phyloP scores from a whole-genome alignment of 2,888 invertebrate genomes.

The Tillus elongatus region DNA sequence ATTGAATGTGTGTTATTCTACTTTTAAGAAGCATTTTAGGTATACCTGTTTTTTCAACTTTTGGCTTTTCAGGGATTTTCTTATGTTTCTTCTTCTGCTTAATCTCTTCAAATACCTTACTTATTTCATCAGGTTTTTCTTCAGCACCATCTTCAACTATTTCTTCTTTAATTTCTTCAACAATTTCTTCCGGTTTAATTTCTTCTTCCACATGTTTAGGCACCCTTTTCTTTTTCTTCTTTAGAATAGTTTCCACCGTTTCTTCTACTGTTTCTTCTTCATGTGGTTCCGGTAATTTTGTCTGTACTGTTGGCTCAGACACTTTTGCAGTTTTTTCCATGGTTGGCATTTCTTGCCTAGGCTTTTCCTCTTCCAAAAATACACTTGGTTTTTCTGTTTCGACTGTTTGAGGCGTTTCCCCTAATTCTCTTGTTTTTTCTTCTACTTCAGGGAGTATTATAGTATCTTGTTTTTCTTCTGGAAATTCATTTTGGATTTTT shows the following conservation, averaged over 20 bases:
- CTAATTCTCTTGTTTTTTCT: slow-evolving; percentile 17
- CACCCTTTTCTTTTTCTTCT: too few species aligned
- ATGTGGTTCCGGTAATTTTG: slow-evolving; percentile 21
- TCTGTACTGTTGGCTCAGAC: too few species aligned
- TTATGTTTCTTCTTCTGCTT: slow-evolving; percentile 31
- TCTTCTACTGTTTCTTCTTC: slow-evolving; percentile 26
- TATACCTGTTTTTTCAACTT: slow-evolving; percentile 39
- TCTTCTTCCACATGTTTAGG: slow-evolving; percentile 26
- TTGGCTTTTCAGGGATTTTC: slow-evolving; percentile 28
- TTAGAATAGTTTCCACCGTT: too few species aligned
- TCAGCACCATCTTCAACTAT: too few species aligned
- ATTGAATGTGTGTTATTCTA: slow-evolving; percentile 50
- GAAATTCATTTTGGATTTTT: too few species aligned
- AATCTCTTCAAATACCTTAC: slow-evolving; percentile 27
- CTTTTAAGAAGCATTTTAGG: slow-evolving; percentile 64
- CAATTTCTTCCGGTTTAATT: slow-evolving; percentile 21
- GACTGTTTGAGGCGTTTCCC: slow-evolving; percentile 19
- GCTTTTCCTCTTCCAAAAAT: slow-evolving; percentile 30
- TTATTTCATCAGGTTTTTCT: slow-evolving; percentile 27
- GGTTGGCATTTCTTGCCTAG: too few species aligned
- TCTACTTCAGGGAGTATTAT: too few species aligned
- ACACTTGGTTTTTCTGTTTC: slow-evolving; percentile 26
- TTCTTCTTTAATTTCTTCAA: slow-evolving; percentile 18
- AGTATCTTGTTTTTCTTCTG: slow-evolving; percentile 27
- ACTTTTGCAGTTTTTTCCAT: too few species aligned